These are phyloP conservation scores for Plagiodera versicolora DNA, from an alignment of 2,888 invertebrate genomes.

Conservation along the genomic window DNA sequence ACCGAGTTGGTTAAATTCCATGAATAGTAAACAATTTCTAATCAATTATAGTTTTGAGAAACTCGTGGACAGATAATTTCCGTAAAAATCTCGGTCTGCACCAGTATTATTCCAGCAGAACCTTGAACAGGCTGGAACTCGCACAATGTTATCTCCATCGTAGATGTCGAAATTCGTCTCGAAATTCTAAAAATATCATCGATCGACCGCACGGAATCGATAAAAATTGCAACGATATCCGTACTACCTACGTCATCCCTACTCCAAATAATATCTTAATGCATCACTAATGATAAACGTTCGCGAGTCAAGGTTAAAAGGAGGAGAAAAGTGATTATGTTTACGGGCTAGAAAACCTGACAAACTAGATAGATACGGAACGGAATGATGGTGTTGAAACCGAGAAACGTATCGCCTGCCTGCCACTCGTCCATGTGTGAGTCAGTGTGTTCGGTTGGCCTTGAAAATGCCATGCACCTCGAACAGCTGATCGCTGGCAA, in stretches of 20 bases:
- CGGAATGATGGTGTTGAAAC: not conserved
- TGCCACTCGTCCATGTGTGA: slow-evolving; percentile 29
- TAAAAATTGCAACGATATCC: not conserved
- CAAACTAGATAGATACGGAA: not conserved
- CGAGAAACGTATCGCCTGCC: not conserved
- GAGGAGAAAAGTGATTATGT: not conserved
- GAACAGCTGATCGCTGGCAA: slow-evolving; percentile 39
- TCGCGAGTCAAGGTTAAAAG: not conserved
- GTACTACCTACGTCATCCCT: too few species aligned
- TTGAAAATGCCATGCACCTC: slow-evolving; percentile 50
- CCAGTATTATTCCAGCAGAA: too few species aligned
- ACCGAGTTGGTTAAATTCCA: too few species aligned
- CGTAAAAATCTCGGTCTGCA: too few species aligned
- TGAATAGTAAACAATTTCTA: too few species aligned
- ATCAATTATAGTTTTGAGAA: too few species aligned
- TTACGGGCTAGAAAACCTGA: not conserved
- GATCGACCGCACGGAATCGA: too few species aligned
- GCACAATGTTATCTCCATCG: too few species aligned
- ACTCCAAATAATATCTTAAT: not conserved
- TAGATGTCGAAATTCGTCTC: too few species aligned
- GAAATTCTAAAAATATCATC: too few species aligned
- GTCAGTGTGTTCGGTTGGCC: slow-evolving; percentile 44
- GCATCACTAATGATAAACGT: not conserved
- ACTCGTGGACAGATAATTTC: too few species aligned
- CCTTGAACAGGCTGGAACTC: too few species aligned